These are phyloP conservation scores for Brachyistius frenatus DNA, from an alignment of 2,113 vertebrate genomes.

Conservation along the genomic window DNA sequence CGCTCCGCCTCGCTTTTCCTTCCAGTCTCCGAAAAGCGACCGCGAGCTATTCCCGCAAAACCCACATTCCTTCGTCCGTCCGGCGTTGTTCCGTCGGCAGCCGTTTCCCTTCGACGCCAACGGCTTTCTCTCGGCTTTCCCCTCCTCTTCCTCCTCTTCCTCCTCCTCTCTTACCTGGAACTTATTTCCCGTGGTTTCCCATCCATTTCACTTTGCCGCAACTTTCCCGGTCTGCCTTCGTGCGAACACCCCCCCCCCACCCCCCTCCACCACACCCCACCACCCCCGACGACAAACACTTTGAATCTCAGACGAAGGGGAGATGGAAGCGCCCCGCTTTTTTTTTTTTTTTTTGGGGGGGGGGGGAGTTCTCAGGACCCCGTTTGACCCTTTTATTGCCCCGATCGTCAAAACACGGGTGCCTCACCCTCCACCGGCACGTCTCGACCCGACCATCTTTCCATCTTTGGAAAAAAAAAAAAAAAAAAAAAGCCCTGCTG, in stretches of 20 bases:
- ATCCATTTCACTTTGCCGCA: background rate
- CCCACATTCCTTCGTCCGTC: constrained; percentile 45
- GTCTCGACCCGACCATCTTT: constrained; percentile 39
- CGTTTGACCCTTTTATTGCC: constrained; percentile 70
- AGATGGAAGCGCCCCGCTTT: constrained; percentile 37
- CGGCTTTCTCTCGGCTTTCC: background rate
- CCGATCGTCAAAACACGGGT: constrained; percentile 54
- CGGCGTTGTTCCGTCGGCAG: constrained; percentile 18
- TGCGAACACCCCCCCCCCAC: background rate
- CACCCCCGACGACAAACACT: constrained; percentile 29
- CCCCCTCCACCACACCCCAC: no score
- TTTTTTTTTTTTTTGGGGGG: background rate
- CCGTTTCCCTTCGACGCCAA: constrained; percentile 6
- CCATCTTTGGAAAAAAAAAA: background rate
- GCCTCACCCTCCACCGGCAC: constrained; percentile 46
- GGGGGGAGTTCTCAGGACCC: constrained; percentile 80
- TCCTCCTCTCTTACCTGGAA: background rate
- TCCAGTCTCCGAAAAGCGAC: constrained; percentile 67
- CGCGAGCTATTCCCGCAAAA: constrained; percentile 60
- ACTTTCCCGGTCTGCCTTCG: constrained; percentile 14
- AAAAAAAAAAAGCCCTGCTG: constrained; percentile 37
- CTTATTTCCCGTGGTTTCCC: constrained; percentile 10
- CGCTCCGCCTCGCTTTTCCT: constrained; percentile 55
- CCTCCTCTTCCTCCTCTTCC: background rate
- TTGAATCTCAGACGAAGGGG: constrained; percentile 37